Evolutionary conservation across 2,797 vertebrate genomes (phyloP).

Genomic region (Valencia hispanica): DNA sequence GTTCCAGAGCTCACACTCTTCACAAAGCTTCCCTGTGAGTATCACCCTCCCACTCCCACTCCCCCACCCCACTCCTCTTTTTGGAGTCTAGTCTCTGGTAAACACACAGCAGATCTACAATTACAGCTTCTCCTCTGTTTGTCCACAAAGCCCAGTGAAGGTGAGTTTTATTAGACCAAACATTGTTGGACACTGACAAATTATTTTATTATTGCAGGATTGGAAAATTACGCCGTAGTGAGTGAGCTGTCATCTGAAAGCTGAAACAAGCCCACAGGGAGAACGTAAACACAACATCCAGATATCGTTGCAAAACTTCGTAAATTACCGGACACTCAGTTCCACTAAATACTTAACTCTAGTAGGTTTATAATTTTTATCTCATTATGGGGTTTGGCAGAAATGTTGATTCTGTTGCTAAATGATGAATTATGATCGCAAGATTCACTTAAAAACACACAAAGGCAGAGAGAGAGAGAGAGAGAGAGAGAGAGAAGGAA

Average conservation of each 20-base stretch:
- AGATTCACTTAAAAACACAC: slow-evolving; percentile 13
- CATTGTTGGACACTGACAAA: slow-evolving; percentile 67
- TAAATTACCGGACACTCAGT: slow-evolving; percentile 42
- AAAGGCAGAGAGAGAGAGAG: neutral
- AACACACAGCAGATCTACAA: slow-evolving; percentile 60
- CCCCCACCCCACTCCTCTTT: slow-evolving; percentile 13
- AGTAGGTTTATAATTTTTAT: slow-evolving; percentile 43
- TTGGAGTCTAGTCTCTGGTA: slow-evolving; percentile 34
- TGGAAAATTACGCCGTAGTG: slow-evolving; percentile 40
- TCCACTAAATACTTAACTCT: slow-evolving; percentile 37
- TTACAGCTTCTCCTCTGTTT: slow-evolving; percentile 66
- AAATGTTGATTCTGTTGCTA: slow-evolving; percentile 27
- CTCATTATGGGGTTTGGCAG: slow-evolving; percentile 51
- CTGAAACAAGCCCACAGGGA: slow-evolving; percentile 10
- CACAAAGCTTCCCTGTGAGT: slow-evolving; percentile 71
- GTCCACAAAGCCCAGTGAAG: slow-evolving; percentile 68
- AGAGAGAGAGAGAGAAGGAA: neutral
- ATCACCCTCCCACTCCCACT: slow-evolving; percentile 26
- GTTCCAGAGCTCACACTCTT: slow-evolving; percentile 67
- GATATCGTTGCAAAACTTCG: slow-evolving; percentile 24
- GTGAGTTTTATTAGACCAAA: slow-evolving; percentile 68
- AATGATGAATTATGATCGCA: slow-evolving; percentile 43
- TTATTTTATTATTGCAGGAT: slow-evolving; percentile 54
- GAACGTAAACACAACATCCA: slow-evolving; percentile 16
- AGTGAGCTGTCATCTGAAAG: slow-evolving; percentile 53